A percentile compares a stretch with the other conserved stretches of the same genome.
These are phyloP conservation scores for Hemicentrotus pulcherrimus DNA, from an alignment of 35 echinoderm and acorn worm species.

Conservation along the genomic window DNA sequence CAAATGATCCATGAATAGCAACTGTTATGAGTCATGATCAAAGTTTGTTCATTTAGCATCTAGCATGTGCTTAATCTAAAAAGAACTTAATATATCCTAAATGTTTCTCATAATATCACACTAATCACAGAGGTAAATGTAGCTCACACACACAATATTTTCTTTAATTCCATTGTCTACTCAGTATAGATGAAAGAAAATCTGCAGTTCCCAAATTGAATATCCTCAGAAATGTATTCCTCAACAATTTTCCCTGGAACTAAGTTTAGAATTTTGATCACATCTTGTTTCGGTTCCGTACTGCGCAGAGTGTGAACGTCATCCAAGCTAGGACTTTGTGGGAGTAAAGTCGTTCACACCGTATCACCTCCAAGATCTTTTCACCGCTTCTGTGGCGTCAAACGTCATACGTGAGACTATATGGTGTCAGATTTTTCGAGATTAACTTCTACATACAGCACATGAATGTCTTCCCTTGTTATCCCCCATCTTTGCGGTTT, in stretches of 20 bases:
- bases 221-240: neutral
- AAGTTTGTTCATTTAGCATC: neutral
- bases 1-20: neutral
- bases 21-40: neutral
- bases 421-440: too few relatives aligned
- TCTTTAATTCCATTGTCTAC: neutral
- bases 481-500: neutral
- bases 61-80: neutral
- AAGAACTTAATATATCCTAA: neutral
- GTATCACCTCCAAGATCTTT: neutral
- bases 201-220: neutral
- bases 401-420: neutral
- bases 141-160: neutral
- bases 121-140: too few relatives aligned
- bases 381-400: slow-evolving; percentile 2
- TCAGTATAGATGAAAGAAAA: neutral
- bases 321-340: neutral
- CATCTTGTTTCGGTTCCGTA: neutral
- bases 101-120: neutral
- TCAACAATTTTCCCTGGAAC: neutral
- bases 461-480: neutral
- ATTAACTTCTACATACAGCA: neutral
- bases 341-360: neutral
- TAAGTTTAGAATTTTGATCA: neutral
- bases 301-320: neutral